Base-by-base conservation (phyloP, 2,888 invertebrate species). In the Tachina grossa region DNA sequence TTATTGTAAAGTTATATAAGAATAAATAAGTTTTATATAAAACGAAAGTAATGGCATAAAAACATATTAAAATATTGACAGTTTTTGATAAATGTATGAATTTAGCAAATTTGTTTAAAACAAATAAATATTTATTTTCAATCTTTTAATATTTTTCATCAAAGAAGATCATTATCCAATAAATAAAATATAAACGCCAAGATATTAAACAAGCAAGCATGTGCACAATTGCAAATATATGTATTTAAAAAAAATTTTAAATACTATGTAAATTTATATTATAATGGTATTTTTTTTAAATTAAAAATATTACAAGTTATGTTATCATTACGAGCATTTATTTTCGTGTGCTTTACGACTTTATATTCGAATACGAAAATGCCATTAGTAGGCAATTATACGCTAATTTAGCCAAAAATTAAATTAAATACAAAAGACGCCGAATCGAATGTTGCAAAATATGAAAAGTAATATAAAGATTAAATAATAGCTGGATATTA, bases 371-470 rank as follows among this genome's bases (percentile, higher is more conserved):
- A 45, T 68, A 66, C 22, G 43, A 55, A 83, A 77, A 51, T 59
- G 49, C 49, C 43, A 61, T 85, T 82, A 74, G 43, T 49, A 78
- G 47, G 69, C 81, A 85, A 85, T 85, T 85, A 85, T 82, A 85
- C 85, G 85, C 85, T 82, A 75, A 82, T 85, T 85, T 85, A 85
- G n/a, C 31, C 51, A 39, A 63, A 66, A 81, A 76, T 59, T 19
- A 71, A 39, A 45, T 71, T 66, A 66, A 66, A 63, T 16, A 78
- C 59, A 74, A 83, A 83, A 71, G 75, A 45, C 16, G 77, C 84
- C 84, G 81, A 66, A 76, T 47, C 19, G 9, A 63, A 63, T 61
- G 51, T 61, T 77, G 41, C 72, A 19, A 63, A 77, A 85, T 65
- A 51, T 78, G 39, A 47, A 66, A 80, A 79, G 16, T 41, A 43